Evolutionary conservation across 2,113 vertebrate species (phyloP).

Genomic region (Mobula birostris): DNA sequence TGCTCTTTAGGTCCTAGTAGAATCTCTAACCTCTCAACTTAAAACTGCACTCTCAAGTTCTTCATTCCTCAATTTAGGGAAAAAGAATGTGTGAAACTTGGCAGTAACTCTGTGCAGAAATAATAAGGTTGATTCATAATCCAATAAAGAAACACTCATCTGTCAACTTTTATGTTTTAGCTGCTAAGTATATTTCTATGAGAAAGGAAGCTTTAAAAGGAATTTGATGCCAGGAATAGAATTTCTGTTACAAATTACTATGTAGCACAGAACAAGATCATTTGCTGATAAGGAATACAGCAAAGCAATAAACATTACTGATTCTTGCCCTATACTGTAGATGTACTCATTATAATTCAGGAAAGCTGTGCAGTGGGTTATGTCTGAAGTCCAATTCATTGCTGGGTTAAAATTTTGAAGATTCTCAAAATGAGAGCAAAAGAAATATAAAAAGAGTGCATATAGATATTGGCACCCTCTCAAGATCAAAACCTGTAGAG

Average conservation of each 20-base stretch:
- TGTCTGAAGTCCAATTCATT: not conserved
- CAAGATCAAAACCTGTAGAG: not conserved
- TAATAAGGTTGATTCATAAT: not conserved
- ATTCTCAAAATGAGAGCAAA: not conserved
- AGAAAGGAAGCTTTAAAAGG: not conserved
- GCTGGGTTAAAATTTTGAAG: not conserved
- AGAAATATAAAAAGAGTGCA: not conserved
- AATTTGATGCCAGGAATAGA: too few species aligned
- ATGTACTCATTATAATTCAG: not conserved
- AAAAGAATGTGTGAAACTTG: not conserved
- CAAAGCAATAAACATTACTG: not conserved
- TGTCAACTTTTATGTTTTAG: not conserved
- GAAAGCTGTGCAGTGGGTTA: not conserved
- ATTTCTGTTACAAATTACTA: not conserved
- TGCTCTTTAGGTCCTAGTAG: too few species aligned
- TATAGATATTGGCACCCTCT: not conserved
- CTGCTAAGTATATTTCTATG: not conserved
- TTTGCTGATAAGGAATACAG: not conserved
- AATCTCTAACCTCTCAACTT: too few species aligned
- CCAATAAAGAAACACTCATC: not conserved
- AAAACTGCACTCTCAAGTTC: too few species aligned
- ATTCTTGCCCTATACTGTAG: not conserved
- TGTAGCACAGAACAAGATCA: not conserved
- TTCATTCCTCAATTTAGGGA: too few species aligned
- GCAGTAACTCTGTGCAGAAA: not conserved